Conservation (phyloP, 2,888 invertebrate genomes). For the Phengaris arion region DNA sequence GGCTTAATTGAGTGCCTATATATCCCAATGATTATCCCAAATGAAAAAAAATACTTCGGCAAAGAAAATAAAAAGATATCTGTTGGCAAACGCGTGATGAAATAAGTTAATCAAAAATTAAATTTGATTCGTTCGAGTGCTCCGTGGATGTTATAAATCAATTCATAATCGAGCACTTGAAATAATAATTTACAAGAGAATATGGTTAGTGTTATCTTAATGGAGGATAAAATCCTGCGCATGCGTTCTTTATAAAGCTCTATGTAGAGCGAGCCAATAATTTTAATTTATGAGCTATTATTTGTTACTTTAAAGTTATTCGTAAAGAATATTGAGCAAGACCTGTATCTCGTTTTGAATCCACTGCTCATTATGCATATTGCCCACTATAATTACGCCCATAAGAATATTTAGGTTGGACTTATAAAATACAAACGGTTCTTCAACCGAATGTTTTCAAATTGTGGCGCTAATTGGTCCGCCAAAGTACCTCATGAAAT, state of each 20-base stretch:
- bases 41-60: not conserved
- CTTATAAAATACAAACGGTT: not conserved
- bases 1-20: not conserved
- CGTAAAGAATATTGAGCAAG: not conserved
- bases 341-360: not conserved
- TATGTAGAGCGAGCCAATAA: conserved; percentile 5
- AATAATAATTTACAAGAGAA: conserved; percentile 8
- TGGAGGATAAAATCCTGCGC: conserved; percentile 19
- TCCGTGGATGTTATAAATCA: conserved; percentile 22
- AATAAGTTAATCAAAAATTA: conserved; percentile 21
- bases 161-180: conserved; percentile 25
- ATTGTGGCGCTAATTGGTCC: too few species aligned
- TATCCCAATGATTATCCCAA: not conserved
- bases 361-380: too few species aligned
- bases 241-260: conserved; percentile 17
- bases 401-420: not conserved
- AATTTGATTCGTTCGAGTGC: not conserved
- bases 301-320: not conserved
- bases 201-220: conserved; percentile 24
- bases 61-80: not conserved
- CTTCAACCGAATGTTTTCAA: not conserved
- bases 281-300: conserved; percentile 2
- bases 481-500: not conserved
- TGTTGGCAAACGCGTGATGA: conserved; percentile 5
- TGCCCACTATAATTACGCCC: not conserved